These are phyloP conservation scores for Sphinx pinastri DNA, from an alignment of 2,888 invertebrate genomes.

Conservation along the genomic window DNA sequence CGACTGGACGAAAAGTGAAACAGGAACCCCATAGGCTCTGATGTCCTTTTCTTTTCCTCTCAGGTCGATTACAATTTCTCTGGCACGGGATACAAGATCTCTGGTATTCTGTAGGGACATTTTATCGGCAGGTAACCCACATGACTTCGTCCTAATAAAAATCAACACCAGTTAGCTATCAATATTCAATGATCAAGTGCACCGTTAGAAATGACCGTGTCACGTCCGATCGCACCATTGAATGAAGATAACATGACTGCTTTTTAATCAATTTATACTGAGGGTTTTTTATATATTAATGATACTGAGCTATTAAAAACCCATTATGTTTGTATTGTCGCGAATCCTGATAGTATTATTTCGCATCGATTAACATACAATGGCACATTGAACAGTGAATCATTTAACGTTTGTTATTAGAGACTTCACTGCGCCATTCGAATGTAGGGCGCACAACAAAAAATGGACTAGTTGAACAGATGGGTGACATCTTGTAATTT, in stretches of 20 bases:
- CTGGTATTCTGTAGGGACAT: too few species aligned
- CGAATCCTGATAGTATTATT: constrained; percentile 50
- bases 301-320: constrained; percentile 51
- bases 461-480: neutral
- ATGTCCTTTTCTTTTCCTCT: too few species aligned
- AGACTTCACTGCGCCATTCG: neutral
- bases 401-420: constrained; percentile 33
- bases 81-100: too few species aligned
- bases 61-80: too few species aligned
- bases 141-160: neutral
- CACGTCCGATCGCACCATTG: neutral
- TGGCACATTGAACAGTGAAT: constrained; percentile 55
- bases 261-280: constrained; percentile 12
- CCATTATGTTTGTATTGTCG: constrained; percentile 50
- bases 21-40: too few species aligned
- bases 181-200: neutral
- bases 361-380: constrained; percentile 68
- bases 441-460: constrained; percentile 5
- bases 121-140: too few species aligned
- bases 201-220: neutral
- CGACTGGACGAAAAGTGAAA: too few species aligned
- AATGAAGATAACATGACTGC: neutral
- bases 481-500: neutral
- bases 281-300: too few species aligned
- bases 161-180: neutral